Evolutionary conservation across 2,797 vertebrate species (phyloP).

Genomic region (Propithecus deckenii): DNA sequence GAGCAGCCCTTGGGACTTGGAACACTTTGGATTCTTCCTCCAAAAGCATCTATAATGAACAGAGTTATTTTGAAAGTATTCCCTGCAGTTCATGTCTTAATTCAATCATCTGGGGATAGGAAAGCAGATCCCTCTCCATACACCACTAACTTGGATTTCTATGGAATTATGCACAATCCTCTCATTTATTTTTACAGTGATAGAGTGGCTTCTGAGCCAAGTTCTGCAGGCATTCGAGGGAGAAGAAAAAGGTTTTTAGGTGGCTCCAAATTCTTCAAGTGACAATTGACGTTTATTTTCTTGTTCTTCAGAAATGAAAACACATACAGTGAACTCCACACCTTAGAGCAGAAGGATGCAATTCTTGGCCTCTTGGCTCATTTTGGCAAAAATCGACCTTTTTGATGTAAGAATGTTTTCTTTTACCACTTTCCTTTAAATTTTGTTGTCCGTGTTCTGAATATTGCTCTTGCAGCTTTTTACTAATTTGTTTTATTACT

Average conservation of each 20-base stretch:
- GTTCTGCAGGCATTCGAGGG: background rate
- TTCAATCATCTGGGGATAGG: conserved; percentile 70
- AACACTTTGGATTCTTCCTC: conserved; percentile 62
- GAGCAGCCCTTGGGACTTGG: conserved; percentile 40
- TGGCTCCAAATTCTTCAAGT: conserved; percentile 49
- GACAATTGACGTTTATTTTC: conserved; percentile 7
- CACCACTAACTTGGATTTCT: conserved; percentile 68
- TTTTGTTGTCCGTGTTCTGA: background rate
- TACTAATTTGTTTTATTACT: background rate
- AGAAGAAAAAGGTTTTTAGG: conserved; percentile 51
- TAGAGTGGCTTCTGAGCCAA: conserved; percentile 66
- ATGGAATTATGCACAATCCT: conserved; percentile 66
- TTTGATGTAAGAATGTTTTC: background rate
- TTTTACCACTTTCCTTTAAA: background rate
- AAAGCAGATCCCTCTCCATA: conserved; percentile 68
- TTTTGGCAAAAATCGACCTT: background rate
- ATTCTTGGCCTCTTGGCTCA: background rate
- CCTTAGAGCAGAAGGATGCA: background rate
- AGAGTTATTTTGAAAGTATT: conserved; percentile 72
- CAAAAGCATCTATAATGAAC: conserved; percentile 69
- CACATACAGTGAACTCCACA: background rate
- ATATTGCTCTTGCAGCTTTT: background rate
- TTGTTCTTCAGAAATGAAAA: conserved; percentile 43
- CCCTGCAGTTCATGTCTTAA: conserved; percentile 69
- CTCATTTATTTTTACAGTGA: conserved; percentile 74